Evolutionary conservation across 2,888 invertebrate genomes (phyloP).

Genomic region (Leptinotarsa tumamoca): DNA sequence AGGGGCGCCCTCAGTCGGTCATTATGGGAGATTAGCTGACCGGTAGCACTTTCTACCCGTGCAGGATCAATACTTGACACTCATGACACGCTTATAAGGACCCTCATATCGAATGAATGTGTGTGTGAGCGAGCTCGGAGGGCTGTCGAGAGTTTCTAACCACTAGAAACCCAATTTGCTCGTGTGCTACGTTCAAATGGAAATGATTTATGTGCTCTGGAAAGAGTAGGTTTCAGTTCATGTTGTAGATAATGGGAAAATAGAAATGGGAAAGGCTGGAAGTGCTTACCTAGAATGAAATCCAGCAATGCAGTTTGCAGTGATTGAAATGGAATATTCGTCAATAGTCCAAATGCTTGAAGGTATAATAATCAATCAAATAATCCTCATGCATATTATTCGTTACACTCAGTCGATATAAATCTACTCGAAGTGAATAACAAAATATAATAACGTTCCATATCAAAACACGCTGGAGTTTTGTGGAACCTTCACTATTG

Average conservation of each 20-base stretch:
- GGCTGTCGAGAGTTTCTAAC: constrained; percentile 1
- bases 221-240: not conserved
- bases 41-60: constrained; percentile 35
- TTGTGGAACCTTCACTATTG: no score
- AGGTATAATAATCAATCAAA: no score
- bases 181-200: not conserved
- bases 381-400: not conserved
- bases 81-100: constrained; percentile 36
- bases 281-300: no score
- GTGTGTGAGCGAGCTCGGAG: constrained; percentile 8
- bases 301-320: no score
- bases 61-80: constrained; percentile 42
- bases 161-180: not conserved
- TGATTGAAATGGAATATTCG: no score
- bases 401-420: constrained; percentile 3
- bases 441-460: no score
- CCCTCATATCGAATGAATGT: constrained; percentile 1
- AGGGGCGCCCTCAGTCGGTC: constrained; percentile 38
- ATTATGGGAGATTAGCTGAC: constrained; percentile 44
- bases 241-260: not conserved
- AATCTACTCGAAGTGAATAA: not conserved
- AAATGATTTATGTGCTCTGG: not conserved
- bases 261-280: no score
- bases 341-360: no score
- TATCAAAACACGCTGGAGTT: no score